These are phyloP conservation scores for Meganola albula DNA, from an alignment of 2,888 invertebrate species.

Conservation along the genomic window DNA sequence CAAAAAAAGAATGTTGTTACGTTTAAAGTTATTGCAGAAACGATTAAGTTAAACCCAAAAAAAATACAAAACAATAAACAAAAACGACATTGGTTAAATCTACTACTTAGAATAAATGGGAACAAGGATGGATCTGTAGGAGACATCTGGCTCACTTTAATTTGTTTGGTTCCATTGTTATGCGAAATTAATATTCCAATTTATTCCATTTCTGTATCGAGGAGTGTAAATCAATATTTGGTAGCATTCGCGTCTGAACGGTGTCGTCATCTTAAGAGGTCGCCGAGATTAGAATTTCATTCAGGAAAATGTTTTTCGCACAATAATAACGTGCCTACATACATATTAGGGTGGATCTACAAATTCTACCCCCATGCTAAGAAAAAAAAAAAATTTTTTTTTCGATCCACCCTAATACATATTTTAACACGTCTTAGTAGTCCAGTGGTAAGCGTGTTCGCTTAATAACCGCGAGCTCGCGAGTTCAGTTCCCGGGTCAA, in stretches of 20 bases:
- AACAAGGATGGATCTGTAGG: conserved; percentile 55
- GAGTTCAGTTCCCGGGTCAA: too few relatives aligned
- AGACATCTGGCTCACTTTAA: conserved; percentile 75
- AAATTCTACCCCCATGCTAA: too few relatives aligned
- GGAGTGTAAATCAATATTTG: conserved; percentile 71
- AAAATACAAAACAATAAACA: conserved; percentile 43
- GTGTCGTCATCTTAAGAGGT: conserved; percentile 34
- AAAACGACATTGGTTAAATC: conserved; percentile 45
- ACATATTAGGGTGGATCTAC: too few relatives aligned
- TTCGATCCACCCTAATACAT: too few relatives aligned
- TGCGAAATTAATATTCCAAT: conserved; percentile 77
- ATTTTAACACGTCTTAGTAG: too few relatives aligned
- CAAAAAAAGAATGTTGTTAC: too few relatives aligned
- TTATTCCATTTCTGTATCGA: conserved; percentile 74
- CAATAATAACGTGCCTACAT: too few relatives aligned
- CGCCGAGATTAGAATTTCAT: background rate
- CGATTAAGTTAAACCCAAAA: conserved; percentile 26
- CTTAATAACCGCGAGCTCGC: too few relatives aligned
- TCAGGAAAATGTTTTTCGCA: background rate
- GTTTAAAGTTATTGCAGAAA: too few relatives aligned
- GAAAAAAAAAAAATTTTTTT: too few relatives aligned
- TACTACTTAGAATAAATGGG: conserved; percentile 57
- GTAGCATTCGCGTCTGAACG: conserved; percentile 47
- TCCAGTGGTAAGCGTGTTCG: too few relatives aligned
- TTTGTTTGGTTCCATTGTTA: conserved; percentile 73